Conservation (phyloP, 2,797 vertebrate species). For the Clarias pachynema region DNA sequence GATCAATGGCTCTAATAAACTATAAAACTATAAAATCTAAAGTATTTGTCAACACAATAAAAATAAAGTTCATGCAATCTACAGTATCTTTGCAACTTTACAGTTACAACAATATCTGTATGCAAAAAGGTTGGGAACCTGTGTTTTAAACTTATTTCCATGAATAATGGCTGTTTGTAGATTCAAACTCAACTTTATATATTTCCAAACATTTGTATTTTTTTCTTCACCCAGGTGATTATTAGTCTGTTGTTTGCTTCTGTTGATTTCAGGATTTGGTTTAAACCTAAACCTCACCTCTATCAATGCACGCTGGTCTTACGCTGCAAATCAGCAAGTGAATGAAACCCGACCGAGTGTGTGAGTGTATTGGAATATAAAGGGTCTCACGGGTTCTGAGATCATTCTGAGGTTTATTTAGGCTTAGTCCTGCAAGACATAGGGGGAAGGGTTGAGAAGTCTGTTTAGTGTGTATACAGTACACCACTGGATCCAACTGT, state of each 20-base stretch:
- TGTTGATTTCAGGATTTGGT: neutral
- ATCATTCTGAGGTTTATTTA: neutral
- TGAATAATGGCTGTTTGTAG: neutral
- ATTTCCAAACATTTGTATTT: neutral
- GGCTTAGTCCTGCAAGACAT: neutral
- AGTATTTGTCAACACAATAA: neutral
- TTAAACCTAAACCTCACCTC: neutral
- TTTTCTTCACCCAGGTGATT: neutral
- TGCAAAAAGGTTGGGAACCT: neutral
- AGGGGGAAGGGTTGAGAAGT: neutral
- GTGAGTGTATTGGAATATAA: neutral
- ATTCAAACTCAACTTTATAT: neutral
- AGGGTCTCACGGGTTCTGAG: neutral
- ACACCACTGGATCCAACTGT: neutral
- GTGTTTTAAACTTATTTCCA: neutral
- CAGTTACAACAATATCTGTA: neutral
- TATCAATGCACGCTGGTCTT: neutral
- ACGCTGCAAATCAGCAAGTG: neutral
- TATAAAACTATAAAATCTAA: too few species aligned
- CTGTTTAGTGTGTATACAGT: neutral
- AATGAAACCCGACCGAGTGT: neutral
- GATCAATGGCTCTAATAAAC: neutral
- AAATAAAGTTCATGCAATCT: neutral
- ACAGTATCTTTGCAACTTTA: neutral
- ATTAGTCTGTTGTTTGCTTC: too few species aligned